Evolutionary conservation across 1,140 invertebrate genomes (phyloP).

Genomic region (Eurosta solidaginis): DNA sequence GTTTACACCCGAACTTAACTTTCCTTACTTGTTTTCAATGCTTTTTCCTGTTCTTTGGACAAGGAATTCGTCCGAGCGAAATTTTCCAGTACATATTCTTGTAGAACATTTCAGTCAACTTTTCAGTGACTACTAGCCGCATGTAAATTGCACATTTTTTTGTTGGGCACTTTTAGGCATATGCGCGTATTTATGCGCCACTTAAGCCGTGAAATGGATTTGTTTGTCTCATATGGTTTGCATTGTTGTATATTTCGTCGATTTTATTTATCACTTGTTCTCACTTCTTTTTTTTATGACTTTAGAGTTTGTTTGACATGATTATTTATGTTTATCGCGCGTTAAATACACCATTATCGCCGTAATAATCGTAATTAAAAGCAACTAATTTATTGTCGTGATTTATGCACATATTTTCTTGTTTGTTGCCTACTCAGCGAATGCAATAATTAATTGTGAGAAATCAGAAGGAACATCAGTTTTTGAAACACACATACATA

Average conservation of each 20-base stretch:
- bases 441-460: not conserved
- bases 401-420: slow-evolving; percentile 43
- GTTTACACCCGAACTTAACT: no score
- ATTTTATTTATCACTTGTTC: slow-evolving; percentile 18
- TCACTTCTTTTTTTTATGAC: not conserved
- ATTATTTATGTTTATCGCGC: slow-evolving; percentile 60
- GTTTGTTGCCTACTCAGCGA: not conserved
- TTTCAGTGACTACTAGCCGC: no score
- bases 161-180: no score
- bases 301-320: slow-evolving; percentile 52
- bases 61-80: no score
- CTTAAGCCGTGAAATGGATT: not conserved
- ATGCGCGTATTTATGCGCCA: not conserved
- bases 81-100: no score
- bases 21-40: no score
- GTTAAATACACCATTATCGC: slow-evolving; percentile 58
- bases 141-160: no score
- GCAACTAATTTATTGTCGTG: slow-evolving; percentile 58
- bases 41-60: no score
- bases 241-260: not conserved
- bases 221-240: not conserved
- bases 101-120: no score
- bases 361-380: slow-evolving; percentile 60
- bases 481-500: not conserved
- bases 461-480: not conserved